A percentile compares a stretch with the other conserved stretches of the same genome.
Evolutionary conservation across 2,888 invertebrate genomes (phyloP).

Genomic region (Steromphala cineraria): DNA sequence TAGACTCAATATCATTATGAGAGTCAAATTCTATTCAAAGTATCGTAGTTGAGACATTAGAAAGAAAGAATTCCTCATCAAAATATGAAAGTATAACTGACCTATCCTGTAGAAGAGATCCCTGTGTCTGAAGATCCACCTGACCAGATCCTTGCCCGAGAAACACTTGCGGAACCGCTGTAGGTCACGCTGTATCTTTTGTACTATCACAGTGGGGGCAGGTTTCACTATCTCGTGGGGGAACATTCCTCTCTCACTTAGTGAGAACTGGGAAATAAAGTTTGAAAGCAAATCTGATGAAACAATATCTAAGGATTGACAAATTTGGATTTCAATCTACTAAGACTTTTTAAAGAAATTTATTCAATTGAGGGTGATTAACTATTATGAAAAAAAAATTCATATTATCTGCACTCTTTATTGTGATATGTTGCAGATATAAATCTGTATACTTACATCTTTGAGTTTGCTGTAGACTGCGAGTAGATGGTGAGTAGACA

Average conservation of each 20-base stretch:
- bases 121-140: conserved; percentile 59
- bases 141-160: conserved; percentile 58
- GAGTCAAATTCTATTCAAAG: too few species aligned
- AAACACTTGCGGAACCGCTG: conserved; percentile 61
- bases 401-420: too few species aligned
- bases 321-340: too few species aligned
- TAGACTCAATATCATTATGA: too few species aligned
- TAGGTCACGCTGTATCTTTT: conserved; percentile 56
- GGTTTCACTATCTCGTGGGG: conserved; percentile 35
- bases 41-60: too few species aligned
- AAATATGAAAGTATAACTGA: too few species aligned
- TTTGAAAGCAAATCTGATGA: background rate
- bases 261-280: background rate
- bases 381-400: too few species aligned
- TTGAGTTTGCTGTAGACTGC: conserved; percentile 52
- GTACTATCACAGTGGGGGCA: conserved; percentile 38
- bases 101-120: conserved; percentile 41
- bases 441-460: conserved; percentile 42
- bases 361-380: too few species aligned
- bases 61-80: too few species aligned
- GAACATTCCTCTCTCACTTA: background rate
- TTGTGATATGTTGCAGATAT: background rate
- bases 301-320: too few species aligned
- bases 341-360: too few species aligned
- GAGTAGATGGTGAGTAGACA: conserved; percentile 56